phyloP scores from a whole-genome alignment of 1,140 invertebrate genomes.

The Babylonia areolata region DNA sequence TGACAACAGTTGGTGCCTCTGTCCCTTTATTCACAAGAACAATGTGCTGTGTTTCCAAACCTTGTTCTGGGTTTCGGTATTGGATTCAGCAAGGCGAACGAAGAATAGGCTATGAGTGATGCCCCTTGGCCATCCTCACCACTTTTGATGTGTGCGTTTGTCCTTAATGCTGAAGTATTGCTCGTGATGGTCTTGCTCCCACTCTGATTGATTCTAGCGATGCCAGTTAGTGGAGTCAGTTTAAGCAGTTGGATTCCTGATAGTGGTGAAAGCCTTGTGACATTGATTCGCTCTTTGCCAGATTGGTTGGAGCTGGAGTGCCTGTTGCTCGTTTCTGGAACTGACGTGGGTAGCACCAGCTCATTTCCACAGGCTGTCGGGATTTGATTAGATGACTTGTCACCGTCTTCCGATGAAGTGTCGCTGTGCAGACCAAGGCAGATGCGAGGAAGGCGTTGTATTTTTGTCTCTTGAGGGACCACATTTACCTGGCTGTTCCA shows the following conservation, averaged over 20 bases:
- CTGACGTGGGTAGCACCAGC: background rate
- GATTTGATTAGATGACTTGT: background rate
- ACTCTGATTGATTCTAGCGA: background rate
- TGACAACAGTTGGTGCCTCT: background rate
- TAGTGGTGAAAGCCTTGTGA: background rate
- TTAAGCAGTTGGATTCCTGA: background rate
- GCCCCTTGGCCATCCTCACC: background rate
- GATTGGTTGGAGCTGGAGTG: background rate
- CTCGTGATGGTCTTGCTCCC: background rate
- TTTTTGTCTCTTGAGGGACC: background rate
- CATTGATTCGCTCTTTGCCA: background rate
- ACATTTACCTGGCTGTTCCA: background rate
- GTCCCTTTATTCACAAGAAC: background rate
- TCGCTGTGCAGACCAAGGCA: background rate
- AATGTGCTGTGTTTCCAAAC: background rate
- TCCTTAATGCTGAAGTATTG: too few species aligned
- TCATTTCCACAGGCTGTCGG: too few species aligned
- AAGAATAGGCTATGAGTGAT: background rate
- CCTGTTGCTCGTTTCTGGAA: background rate
- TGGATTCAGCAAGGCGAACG: background rate
- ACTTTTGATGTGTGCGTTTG: background rate
- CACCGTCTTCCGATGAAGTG: background rate
- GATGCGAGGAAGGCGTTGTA: background rate
- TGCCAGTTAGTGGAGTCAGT: background rate
- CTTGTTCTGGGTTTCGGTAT: background rate